Evolutionary conservation across 2,888 invertebrate genomes (phyloP), one percentile per base, ranked within the genome.

Genomic region (Clepsis dumicolana): DNA sequence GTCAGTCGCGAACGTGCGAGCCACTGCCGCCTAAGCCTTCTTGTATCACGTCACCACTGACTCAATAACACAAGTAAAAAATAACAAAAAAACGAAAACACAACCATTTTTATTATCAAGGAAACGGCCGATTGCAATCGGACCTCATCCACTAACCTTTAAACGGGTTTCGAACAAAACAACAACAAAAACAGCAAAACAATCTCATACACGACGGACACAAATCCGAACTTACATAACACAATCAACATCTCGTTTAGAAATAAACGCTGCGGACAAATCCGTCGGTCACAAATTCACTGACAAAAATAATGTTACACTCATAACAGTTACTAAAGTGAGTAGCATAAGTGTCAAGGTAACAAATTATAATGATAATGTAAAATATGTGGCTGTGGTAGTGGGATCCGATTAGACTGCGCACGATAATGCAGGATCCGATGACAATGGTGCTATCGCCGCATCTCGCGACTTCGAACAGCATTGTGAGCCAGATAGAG

Each of bases 171-270:
- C 53, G 44, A 61, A 56, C 48, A 29, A 56, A 68, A 68, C 60
- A 63, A 74, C 74, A 72, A 77, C 81, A 73, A 81, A 82, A 80
- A 77, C 76, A 79, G 80, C 72, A 75, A 77, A 75, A 79, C 77
- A 70, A 71, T 68, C 74, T 77, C 79, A 79, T 72, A 70, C 75
- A 76, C 86, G 88, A 87, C 86, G 83, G 82, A 82, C 83, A 82
- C 75, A 84, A 87, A 83, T 81, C 80, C 83, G 81, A 84, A 82
- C 87, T 88, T 86, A 87, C 86, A 88, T 85, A 88, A 90, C 86
- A 85, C 89, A 91, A 91, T 91, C 91, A 91, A 85, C 85, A 80
- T 84, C 85, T 90, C 86, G 88, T 90, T 89, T 88, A 90, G 88
- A 90, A 88, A 87, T 91, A 88, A 90, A 88, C 85, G 82, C 77